Conservation (phyloP, 2,888 invertebrate species). For the Dermolepida albohirtum region DNA sequence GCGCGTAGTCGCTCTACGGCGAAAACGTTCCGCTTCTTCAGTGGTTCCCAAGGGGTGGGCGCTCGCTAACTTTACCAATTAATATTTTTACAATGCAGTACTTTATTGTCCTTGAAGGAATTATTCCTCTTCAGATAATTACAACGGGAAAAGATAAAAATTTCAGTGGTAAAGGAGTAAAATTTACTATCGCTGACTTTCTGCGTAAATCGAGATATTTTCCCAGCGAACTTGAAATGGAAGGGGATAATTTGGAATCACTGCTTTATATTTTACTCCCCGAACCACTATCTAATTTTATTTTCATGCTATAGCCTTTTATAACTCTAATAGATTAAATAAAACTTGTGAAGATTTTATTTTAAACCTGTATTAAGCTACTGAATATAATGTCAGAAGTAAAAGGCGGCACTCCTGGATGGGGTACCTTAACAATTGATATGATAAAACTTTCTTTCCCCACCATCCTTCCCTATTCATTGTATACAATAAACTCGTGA, state of each 20-base stretch:
- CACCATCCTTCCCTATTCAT: no score
- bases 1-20: constrained; percentile 43
- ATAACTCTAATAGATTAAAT: no score
- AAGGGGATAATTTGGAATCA: constrained; percentile 22
- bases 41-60: constrained; percentile 50
- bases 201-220: constrained; percentile 30
- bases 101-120: constrained; percentile 61
- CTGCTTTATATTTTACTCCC: neutral
- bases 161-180: constrained; percentile 49
- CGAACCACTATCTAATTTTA: neutral
- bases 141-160: constrained; percentile 47
- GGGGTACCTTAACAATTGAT: no score
- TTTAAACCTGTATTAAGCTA: no score
- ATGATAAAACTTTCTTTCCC: no score
- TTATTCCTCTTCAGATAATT: constrained; percentile 59
- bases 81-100: constrained; percentile 63
- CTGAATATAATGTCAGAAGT: no score
- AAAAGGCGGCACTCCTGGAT: no score
- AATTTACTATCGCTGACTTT: constrained; percentile 43
- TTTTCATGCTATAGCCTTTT: no score
- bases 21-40: constrained; percentile 41
- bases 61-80: constrained; percentile 63
- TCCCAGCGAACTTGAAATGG: constrained; percentile 22
- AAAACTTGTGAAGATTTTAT: no score
- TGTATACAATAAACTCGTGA: no score